Conservation (phyloP, 2,888 invertebrate genomes). For the Bugulina stolonifera region DNA sequence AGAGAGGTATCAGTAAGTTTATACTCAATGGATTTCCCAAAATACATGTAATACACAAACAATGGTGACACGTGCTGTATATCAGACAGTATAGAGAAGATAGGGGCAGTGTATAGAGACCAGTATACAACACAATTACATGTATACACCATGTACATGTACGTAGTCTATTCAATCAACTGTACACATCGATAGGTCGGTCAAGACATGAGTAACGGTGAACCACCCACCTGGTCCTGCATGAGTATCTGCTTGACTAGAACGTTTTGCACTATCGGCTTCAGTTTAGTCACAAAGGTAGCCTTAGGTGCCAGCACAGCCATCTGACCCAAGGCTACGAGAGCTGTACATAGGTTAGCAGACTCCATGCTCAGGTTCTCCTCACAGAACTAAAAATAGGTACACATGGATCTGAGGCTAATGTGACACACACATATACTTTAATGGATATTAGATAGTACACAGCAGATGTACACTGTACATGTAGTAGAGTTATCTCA, state of each 20-base stretch:
- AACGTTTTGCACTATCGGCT: conserved; percentile 82
- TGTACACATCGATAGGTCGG: too few species aligned
- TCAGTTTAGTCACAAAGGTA: conserved; percentile 76
- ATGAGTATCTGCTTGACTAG: conserved; percentile 92
- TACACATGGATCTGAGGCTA: too few species aligned
- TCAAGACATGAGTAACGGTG: too few species aligned
- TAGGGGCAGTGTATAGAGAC: too few species aligned
- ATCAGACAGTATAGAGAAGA: too few species aligned
- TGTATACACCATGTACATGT: too few species aligned
- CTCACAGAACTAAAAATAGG: conserved; percentile 50
- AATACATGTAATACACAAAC: too few species aligned
- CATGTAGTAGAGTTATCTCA: conserved; percentile 59
- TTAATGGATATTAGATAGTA: too few species aligned
- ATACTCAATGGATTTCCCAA: background rate
- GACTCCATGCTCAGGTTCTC: conserved; percentile 59
- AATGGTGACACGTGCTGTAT: too few species aligned
- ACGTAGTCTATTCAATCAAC: too few species aligned
- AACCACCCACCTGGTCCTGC: conserved; percentile 53
- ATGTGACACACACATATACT: too few species aligned
- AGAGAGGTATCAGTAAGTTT: conserved; percentile 27
- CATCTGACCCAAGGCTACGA: conserved; percentile 89
- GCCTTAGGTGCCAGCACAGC: conserved; percentile 84
- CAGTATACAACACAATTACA: too few species aligned
- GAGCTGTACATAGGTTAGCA: conserved; percentile 79
- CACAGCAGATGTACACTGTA: background rate